Evolutionary conservation across 2,888 invertebrate genomes (phyloP).

Genomic region (Smittia aterrima): DNA sequence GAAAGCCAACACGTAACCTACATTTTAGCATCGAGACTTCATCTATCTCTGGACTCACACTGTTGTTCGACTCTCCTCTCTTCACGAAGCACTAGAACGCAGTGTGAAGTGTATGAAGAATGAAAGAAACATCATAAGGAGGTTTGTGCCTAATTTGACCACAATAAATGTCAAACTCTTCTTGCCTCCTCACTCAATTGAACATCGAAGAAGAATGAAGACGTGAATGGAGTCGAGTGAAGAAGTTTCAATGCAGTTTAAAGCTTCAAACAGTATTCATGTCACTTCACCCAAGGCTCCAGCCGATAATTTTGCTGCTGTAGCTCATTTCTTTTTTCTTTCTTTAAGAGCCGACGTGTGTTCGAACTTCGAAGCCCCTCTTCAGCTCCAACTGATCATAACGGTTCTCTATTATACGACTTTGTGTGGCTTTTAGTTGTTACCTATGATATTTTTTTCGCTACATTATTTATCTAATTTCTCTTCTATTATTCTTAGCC

Average conservation of each 20-base stretch:
- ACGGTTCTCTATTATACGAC: slow-evolving; percentile 25
- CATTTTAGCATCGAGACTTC: slow-evolving; percentile 14
- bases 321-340: neutral
- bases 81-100: neutral
- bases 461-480: slow-evolving; percentile 41
- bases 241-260: neutral
- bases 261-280: neutral
- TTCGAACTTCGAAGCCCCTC: neutral
- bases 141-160: slow-evolving; percentile 41
- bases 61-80: neutral
- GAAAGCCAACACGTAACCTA: slow-evolving; percentile 37
- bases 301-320: neutral
- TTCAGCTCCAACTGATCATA: slow-evolving; percentile 15
- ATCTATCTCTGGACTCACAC: slow-evolving; percentile 6
- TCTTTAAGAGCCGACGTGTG: neutral
- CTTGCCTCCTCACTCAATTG: neutral
- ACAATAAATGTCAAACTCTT: slow-evolving; percentile 39
- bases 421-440: slow-evolving; percentile 10
- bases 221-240: neutral
- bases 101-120: slow-evolving; percentile 32
- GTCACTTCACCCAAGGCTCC: neutral
- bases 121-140: neutral
- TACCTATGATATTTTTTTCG: slow-evolving; percentile 24
- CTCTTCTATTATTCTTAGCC: slow-evolving; percentile 17
- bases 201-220: slow-evolving; percentile 4